Base-by-base conservation (phyloP, 2,888 invertebrate genomes). In the Julus scanicus region DNA sequence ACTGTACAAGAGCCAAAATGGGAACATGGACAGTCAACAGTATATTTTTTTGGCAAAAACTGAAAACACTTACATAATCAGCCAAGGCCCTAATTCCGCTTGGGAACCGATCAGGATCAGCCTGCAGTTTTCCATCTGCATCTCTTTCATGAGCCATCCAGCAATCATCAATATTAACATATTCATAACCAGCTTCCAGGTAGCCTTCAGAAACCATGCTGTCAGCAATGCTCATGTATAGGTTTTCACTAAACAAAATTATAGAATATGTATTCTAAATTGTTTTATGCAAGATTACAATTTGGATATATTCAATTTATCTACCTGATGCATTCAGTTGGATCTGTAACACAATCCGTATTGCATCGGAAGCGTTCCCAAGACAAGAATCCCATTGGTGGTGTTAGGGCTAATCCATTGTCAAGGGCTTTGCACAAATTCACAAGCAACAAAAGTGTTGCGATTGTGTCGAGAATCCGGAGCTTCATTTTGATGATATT, bases 351-450 rank as follows among this genome's bases (percentile, higher is more conserved):
- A 92, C 97, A 97, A 92, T 97, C 96, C 57, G 96, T 96, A 92
- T 97, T 96, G 92, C 97, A 97, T 90, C 96, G 93, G 92, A 97
- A 97, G 91, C 96, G 92, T 92, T 96, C 96, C 97, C 97, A 97
- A 17, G 96, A 95, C 87, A 97, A 93, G 39, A 87, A 97, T 53
- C 97, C 97, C 97, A 97, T 97, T 0, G 97, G 97, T 17, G 97
- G 97, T 88, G 96, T 96, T 90, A 95, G 92, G 29, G 95, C 96
- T 91, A 97, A 91, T 39, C 97, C 97, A 94, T 97, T 97, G 91
- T 97, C 96, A 91, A 97, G 96, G 95, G 4, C 92, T 29, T 71
- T 85, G 53, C 86, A 37, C 83, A 57, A 48, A 44, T 85, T 44
- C 15, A 85, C 29, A 3, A 80, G 37, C 80, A 80, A 37, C 80